Percentiles rank a stretch among this genome's conserved stretches.
Evolutionary conservation across 2,797 vertebrate species (phyloP).

Genomic region (Adelosebastes latens): DNA sequence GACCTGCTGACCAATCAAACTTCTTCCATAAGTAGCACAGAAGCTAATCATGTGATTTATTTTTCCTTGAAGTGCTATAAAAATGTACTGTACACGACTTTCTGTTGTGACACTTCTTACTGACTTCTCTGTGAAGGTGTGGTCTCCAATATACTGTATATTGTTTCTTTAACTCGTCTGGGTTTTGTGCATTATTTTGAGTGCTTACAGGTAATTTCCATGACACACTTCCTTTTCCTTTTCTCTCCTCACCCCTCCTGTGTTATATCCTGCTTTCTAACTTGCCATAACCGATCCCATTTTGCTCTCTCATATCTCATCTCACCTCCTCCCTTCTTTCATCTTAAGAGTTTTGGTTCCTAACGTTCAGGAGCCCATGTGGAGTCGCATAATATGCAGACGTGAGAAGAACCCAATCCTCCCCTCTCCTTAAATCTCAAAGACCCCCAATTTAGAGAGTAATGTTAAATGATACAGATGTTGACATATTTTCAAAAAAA

Average conservation of each 20-base stretch:
- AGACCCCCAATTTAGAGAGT: background rate
- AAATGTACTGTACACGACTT: fast-evolving
- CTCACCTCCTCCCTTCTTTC: background rate
- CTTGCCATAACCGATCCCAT: conserved; percentile 14
- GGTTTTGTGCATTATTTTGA: too few species aligned
- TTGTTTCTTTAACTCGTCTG: too few species aligned
- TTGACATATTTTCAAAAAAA: background rate
- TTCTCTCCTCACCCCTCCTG: background rate
- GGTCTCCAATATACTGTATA: too few species aligned
- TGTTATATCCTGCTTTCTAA: background rate
- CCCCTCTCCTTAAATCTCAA: background rate
- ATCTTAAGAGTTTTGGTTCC: background rate
- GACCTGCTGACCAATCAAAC: background rate
- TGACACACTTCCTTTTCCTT: background rate
- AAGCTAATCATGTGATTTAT: too few species aligned
- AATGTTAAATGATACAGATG: background rate
- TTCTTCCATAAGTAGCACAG: background rate
- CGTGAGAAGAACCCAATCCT: background rate
- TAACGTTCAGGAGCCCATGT: background rate
- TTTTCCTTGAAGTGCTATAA: too few species aligned
- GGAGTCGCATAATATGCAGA: background rate
- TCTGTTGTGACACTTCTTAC: too few species aligned
- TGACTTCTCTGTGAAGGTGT: too few species aligned
- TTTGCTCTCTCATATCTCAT: background rate
- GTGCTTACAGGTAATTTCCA: too few species aligned